Percentiles rank a stretch among this genome's conserved stretches.
Conservation (phyloP, 2,888 invertebrate genomes). For the Trachelus troglodyta region DNA sequence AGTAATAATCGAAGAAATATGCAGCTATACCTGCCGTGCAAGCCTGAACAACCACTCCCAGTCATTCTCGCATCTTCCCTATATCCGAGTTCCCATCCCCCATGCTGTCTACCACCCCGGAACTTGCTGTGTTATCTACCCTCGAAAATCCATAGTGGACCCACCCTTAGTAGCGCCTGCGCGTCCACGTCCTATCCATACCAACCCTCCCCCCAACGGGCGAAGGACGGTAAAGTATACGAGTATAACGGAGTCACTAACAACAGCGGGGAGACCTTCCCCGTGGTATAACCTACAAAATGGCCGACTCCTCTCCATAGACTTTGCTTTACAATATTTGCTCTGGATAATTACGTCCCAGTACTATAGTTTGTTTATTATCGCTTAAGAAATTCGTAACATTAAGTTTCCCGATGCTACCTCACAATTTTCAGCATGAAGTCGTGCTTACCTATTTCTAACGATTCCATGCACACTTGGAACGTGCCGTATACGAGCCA, state of each 20-base stretch:
- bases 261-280: constrained; percentile 39
- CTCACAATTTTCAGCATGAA: neutral
- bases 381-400: neutral
- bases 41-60: constrained; percentile 5
- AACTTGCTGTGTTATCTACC: constrained; percentile 57
- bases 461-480: no score
- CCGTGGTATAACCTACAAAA: constrained; percentile 46
- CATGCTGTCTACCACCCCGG: constrained; percentile 56
- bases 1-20: neutral
- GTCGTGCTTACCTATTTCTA: neutral
- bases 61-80: constrained; percentile 4
- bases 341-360: neutral
- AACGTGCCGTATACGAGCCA: no score
- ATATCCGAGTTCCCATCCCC: constrained; percentile 4
- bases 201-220: constrained; percentile 9
- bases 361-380: neutral
- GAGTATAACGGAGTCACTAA: constrained; percentile 18
- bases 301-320: constrained; percentile 36
- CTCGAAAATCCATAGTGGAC: constrained; percentile 65
- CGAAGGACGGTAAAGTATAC: constrained; percentile 15
- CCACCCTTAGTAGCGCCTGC: constrained; percentile 61
- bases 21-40: neutral
- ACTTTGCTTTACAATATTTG: neutral
- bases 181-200: constrained; percentile 37
- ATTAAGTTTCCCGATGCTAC: neutral